Conservation (phyloP, 2,888 invertebrate genomes). For the Petrolisthes cinctipes region DNA sequence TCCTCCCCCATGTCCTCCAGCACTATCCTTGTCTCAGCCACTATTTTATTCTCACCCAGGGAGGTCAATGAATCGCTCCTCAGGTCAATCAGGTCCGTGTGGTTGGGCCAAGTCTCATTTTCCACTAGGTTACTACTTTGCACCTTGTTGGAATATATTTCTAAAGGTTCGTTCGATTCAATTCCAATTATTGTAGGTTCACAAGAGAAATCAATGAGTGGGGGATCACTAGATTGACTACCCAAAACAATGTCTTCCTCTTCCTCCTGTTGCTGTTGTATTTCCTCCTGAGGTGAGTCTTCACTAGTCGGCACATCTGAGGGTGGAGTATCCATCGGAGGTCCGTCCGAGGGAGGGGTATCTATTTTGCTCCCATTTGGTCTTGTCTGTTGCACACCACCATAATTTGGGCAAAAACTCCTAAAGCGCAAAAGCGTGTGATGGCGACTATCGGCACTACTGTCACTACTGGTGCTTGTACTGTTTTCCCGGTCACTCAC, state of each 20-base stretch:
- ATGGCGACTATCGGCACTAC: constrained; percentile 45
- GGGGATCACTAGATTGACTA: constrained; percentile 23
- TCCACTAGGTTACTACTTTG: constrained; percentile 20
- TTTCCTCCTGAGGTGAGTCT: constrained; percentile 39
- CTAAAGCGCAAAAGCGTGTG: constrained; percentile 38
- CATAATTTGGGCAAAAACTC: constrained; percentile 33
- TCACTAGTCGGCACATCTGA: constrained; percentile 43
- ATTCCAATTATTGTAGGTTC: constrained; percentile 34
- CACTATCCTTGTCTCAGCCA: constrained; percentile 28
- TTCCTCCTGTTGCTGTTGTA: background rate
- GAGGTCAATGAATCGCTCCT: background rate
- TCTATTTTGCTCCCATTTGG: constrained; percentile 45
- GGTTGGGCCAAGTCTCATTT: constrained; percentile 31
- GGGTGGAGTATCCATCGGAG: constrained; percentile 50
- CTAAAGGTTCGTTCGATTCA: constrained; percentile 33
- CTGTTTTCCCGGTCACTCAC: constrained; percentile 55
- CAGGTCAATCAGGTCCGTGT: constrained; percentile 16
- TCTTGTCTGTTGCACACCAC: constrained; percentile 27
- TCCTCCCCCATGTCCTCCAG: constrained; percentile 37
- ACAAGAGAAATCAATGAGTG: constrained; percentile 34
- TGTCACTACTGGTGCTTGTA: constrained; percentile 57
- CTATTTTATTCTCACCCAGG: background rate
- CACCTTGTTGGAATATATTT: constrained; percentile 37
- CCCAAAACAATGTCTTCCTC: background rate
- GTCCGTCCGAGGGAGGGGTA: constrained; percentile 52